Percentiles rank a stretch among this genome's conserved stretches.
Conservation (phyloP, 23 tunicate species). For the Clavelina lepadiformis region DNA sequence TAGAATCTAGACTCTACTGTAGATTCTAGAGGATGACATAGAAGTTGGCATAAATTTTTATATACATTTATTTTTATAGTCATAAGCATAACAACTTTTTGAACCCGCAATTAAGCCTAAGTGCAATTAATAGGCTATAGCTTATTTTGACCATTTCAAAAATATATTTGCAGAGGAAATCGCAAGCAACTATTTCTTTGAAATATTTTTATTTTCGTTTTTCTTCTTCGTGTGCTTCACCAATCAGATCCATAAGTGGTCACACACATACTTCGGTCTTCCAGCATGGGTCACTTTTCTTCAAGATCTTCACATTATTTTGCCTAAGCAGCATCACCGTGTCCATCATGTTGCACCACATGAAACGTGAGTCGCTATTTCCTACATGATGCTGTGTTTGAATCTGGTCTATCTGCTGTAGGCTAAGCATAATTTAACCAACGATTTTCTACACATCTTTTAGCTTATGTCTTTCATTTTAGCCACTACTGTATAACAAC, state of each 20-base stretch:
- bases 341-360: conserved; percentile 95
- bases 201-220: conserved; percentile 48
- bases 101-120: too few species aligned
- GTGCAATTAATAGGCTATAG: background rate
- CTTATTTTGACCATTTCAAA: background rate
- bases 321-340: conserved; percentile 95
- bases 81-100: too few species aligned
- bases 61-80: too few species aligned
- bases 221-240: conserved; percentile 68
- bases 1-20: too few species aligned
- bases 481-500: conserved; percentile 91
- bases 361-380: conserved; percentile 65
- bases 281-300: conserved; percentile 65
- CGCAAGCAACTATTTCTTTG: conserved; percentile 33
- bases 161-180: conserved; percentile 35
- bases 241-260: conserved; percentile 96
- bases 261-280: conserved; percentile 83
- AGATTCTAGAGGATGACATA: too few species aligned
- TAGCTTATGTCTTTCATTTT: too few species aligned
- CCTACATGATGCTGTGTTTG: too few species aligned
- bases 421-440: too few species aligned
- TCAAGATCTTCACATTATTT: conserved; percentile 75
- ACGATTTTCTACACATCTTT: too few species aligned
- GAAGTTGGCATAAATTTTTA: too few species aligned
- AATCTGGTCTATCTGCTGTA: too few species aligned